Evolutionary conservation across 2,113 vertebrate species (phyloP).

Genomic region (Perccottus glenii): DNA sequence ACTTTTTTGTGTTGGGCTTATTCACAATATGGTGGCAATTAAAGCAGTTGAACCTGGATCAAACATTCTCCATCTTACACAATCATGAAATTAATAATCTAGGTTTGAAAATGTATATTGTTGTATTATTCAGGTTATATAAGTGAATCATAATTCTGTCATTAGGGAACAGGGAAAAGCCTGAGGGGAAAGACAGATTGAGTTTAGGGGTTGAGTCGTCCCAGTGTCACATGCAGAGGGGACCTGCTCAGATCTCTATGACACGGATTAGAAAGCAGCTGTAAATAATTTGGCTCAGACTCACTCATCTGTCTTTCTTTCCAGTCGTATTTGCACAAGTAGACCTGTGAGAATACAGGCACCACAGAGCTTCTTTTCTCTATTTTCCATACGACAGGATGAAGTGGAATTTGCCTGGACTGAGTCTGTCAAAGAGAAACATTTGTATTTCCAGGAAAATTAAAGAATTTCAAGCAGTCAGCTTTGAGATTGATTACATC

Average conservation of each 20-base stretch:
- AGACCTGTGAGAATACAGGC: conserved; percentile 3
- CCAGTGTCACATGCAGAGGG: conserved; percentile 29
- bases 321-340: conserved; percentile 5
- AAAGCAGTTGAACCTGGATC: too few species aligned
- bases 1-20: background rate
- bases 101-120: too few species aligned
- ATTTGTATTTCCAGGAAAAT: conserved; percentile 42
- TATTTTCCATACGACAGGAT: background rate
- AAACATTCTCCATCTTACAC: too few species aligned
- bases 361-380: conserved; percentile 26
- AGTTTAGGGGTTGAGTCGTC: conserved; percentile 27
- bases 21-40: too few species aligned
- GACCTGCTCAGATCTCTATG: conserved; percentile 66
- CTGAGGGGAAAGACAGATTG: conserved; percentile 27
- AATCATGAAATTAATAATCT: too few species aligned
- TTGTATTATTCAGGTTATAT: too few species aligned
- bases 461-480: conserved; percentile 36
- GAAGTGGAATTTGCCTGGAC: conserved; percentile 22
- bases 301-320: conserved; percentile 46
- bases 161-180: background rate
- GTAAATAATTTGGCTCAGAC: conserved; percentile 63
- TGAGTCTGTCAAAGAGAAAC: conserved; percentile 29
- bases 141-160: too few species aligned
- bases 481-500: conserved; percentile 47
- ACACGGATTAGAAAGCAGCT: conserved; percentile 54